Conservation (phyloP, 2,888 invertebrate species). For the Tetanocera ferruginea region DNA sequence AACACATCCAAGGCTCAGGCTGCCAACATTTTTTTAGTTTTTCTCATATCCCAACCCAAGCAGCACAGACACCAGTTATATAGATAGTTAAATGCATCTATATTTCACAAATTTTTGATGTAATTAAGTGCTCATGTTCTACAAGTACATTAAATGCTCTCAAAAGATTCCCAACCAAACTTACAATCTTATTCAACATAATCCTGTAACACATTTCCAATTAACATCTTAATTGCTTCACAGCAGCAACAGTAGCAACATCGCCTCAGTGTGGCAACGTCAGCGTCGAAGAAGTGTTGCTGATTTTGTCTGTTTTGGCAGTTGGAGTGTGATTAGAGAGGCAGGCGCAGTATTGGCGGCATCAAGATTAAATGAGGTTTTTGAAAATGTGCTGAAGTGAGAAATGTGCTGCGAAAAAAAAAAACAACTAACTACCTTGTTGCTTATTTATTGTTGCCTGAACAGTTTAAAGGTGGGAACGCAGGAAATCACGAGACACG, state of each 20-base stretch:
- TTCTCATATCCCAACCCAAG: background rate
- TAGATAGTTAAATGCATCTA: background rate
- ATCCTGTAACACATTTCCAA: slow-evolving; percentile 49
- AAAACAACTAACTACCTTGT: background rate
- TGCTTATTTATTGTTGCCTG: no score
- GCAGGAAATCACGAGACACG: no score
- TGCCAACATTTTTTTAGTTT: slow-evolving; percentile 6
- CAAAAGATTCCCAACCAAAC: slow-evolving; percentile 35
- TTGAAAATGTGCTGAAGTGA: background rate
- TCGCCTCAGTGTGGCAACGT: background rate
- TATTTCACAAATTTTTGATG: slow-evolving; percentile 10
- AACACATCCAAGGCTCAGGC: slow-evolving; percentile 16
- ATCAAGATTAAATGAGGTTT: background rate
- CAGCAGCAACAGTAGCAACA: background rate
- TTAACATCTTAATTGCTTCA: slow-evolving; percentile 50
- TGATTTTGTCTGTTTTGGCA: background rate
- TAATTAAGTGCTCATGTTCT: slow-evolving; percentile 46
- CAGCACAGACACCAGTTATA: background rate
- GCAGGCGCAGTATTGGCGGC: background rate
- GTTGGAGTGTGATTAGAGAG: background rate
- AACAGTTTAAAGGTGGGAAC: no score
- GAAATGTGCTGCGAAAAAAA: background rate
- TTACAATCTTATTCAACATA: slow-evolving; percentile 47
- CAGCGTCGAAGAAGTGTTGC: background rate
- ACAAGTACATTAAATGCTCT: slow-evolving; percentile 45